A percentile compares a stretch with the other conserved stretches of the same genome.
phyloP scores from a whole-genome alignment of 2,888 invertebrate genomes.

The Tetranychus truncatus region DNA sequence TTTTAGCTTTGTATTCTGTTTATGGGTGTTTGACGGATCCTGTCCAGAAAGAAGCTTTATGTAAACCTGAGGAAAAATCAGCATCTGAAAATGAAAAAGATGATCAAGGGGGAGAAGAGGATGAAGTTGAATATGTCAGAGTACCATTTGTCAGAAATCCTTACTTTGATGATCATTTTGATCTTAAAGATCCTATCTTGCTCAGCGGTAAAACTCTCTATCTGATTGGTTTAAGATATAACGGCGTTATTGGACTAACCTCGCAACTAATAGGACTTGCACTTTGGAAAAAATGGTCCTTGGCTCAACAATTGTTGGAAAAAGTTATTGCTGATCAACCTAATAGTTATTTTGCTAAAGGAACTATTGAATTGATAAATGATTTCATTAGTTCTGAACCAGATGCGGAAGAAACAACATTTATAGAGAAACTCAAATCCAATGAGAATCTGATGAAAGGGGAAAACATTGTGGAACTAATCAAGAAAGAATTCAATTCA shows the following conservation, averaged over 20 bases:
- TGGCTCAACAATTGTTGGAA: conserved; percentile 26
- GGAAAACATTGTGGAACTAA: neutral
- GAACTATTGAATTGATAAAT: neutral
- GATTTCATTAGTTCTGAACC: neutral
- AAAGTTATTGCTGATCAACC: conserved; percentile 1
- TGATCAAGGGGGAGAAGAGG: conserved; percentile 24
- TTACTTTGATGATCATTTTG: conserved; percentile 75
- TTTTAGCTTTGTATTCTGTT: conserved; percentile 53
- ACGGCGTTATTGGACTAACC: conserved; percentile 29
- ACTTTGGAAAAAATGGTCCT: conserved; percentile 47
- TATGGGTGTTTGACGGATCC: conserved; percentile 43
- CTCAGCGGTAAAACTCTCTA: conserved; percentile 63
- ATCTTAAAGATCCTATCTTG: conserved; percentile 49
- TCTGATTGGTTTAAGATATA: conserved; percentile 28
- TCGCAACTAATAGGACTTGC: conserved; percentile 45
- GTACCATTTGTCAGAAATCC: conserved; percentile 60
- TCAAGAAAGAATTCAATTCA: conserved; percentile 16
- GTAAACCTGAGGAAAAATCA: conserved; percentile 27
- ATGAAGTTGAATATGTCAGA: conserved; percentile 38
- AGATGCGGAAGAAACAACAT: neutral
- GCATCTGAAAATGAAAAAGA: conserved; percentile 30
- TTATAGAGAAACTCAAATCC: conserved; percentile 10
- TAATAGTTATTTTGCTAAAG: neutral
- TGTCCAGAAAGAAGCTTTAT: neutral
- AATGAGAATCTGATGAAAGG: neutral